Percentiles rank a stretch among this genome's conserved stretches.
Evolutionary conservation across 2,797 vertebrate species (phyloP).

Genomic region (Tympanoctomys barrerae): DNA sequence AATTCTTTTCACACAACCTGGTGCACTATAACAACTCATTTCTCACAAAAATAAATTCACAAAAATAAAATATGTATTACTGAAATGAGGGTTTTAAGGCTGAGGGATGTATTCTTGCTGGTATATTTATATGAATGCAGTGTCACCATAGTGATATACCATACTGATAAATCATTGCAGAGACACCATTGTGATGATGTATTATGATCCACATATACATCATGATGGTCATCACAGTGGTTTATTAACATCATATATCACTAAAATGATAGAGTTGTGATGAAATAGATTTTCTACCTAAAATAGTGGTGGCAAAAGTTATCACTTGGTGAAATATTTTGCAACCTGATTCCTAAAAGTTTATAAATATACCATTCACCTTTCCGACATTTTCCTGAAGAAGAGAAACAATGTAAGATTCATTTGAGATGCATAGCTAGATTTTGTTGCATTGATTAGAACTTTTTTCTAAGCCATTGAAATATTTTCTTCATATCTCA

Average conservation of each 20-base stretch:
- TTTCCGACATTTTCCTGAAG: not conserved
- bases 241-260: slow-evolving; percentile 84
- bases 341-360: slow-evolving; percentile 49
- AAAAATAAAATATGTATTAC: slow-evolving; percentile 78
- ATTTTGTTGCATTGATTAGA: not conserved
- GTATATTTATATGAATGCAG: slow-evolving; percentile 65
- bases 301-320: slow-evolving; percentile 68
- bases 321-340: slow-evolving; percentile 50
- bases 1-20: not conserved
- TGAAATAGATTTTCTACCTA: slow-evolving; percentile 69
- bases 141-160: slow-evolving; percentile 69
- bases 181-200: slow-evolving; percentile 73
- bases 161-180: slow-evolving; percentile 79
- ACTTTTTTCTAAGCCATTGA: not conserved
- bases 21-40: not conserved
- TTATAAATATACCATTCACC: slow-evolving; percentile 41
- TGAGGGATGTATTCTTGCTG: slow-evolving; percentile 69
- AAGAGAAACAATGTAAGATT: not conserved
- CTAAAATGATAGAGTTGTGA: slow-evolving; percentile 61
- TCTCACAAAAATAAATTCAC: slow-evolving; percentile 64
- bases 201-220: slow-evolving; percentile 79
- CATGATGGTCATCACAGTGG: slow-evolving; percentile 69
- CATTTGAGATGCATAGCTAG: not conserved
- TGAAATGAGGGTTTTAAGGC: slow-evolving; percentile 63
- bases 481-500: not conserved